Conservation (phyloP, 1,140 invertebrate species). For the Lanistes nyassanus region DNA sequence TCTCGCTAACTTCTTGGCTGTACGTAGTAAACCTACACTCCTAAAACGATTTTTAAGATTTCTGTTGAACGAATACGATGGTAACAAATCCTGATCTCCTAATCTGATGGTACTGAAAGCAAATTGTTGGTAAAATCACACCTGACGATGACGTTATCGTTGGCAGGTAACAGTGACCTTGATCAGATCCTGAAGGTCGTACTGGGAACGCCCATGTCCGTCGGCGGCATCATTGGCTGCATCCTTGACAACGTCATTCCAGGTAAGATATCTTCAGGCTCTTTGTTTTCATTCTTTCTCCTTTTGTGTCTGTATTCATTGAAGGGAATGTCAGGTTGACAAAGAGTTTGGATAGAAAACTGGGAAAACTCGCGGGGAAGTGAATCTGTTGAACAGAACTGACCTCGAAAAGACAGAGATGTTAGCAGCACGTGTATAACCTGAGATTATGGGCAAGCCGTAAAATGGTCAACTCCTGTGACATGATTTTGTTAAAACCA, state of each 20-base stretch:
- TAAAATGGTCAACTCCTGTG: too few relatives aligned
- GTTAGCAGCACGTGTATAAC: not conserved
- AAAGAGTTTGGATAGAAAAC: not conserved
- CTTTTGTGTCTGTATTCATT: not conserved
- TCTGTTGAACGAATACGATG: too few relatives aligned
- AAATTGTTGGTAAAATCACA: too few relatives aligned
- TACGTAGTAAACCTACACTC: too few relatives aligned
- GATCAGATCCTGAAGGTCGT: slow-evolving; percentile 43
- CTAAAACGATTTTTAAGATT: too few relatives aligned
- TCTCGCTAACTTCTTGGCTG: too few relatives aligned
- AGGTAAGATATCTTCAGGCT: slow-evolving; percentile 21
- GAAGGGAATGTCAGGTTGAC: not conserved
- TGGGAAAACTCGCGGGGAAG: not conserved
- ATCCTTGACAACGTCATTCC: slow-evolving; percentile 42
- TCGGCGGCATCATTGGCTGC: slow-evolving; percentile 38
- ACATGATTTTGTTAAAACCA: not conserved
- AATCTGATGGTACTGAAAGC: too few relatives aligned
- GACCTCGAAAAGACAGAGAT: not conserved
- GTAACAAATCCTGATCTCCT: too few relatives aligned
- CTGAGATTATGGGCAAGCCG: not conserved
- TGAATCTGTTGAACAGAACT: not conserved
- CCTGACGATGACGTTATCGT: too few relatives aligned
- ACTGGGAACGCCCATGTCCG: slow-evolving; percentile 38
- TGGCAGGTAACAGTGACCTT: slow-evolving; percentile 32
- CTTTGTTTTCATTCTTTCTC: not conserved